Conservation (phyloP, 2,888 invertebrate species). For the Acanthoscelides obtectus region DNA sequence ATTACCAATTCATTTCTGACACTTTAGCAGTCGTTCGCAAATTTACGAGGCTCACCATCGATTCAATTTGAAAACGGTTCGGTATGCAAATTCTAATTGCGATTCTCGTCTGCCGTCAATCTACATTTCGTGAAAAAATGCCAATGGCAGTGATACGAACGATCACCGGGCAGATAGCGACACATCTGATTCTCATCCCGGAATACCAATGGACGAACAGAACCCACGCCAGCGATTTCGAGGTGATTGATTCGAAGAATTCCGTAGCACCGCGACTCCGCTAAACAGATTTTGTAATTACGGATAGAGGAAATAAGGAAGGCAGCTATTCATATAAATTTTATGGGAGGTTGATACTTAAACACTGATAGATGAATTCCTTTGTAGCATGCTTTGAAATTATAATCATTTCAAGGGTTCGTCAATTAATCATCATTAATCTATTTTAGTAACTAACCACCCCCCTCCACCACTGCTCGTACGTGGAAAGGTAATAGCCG, state of each 20-base stretch:
- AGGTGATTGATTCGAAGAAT: not conserved
- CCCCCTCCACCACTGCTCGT: too few species aligned
- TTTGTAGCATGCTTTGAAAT: too few species aligned
- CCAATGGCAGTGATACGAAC: not conserved
- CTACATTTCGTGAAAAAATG: not conserved
- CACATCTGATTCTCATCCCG: not conserved
- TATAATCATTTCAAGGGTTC: too few species aligned
- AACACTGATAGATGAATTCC: too few species aligned
- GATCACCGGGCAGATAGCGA: not conserved
- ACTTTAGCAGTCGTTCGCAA: not conserved
- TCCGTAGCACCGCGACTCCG: not conserved
- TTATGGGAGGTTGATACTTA: too few species aligned
- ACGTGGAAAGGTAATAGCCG: too few species aligned
- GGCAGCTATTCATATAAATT: too few species aligned
- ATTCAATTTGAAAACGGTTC: not conserved
- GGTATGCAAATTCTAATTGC: not conserved
- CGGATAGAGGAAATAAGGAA: too few species aligned
- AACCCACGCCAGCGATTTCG: not conserved
- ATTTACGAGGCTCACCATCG: not conserved
- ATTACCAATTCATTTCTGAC: not conserved
- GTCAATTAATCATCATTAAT: too few species aligned
- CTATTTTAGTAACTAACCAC: too few species aligned
- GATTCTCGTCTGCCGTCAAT: not conserved
- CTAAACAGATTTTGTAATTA: not conserved
- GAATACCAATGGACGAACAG: not conserved